Evolutionary conservation across 2,113 vertebrate species (phyloP), one percentile per base, ranked within the genome.

Genomic region (Perognathus longimembris): DNA sequence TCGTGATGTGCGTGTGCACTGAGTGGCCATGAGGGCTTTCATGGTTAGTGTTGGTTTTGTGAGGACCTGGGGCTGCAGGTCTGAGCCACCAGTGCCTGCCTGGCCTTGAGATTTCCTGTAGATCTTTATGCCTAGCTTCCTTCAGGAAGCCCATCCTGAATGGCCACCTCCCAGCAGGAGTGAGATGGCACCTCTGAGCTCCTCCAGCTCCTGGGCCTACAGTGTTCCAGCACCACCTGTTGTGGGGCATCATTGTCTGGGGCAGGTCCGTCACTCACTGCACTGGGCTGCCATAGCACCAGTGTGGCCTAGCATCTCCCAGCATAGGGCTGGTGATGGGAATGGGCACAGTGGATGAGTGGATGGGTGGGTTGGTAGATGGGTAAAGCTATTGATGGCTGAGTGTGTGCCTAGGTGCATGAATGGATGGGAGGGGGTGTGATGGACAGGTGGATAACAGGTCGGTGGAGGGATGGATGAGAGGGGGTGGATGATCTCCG

Each of bases 361-460:
- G 69, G 34, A 10, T 18, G 10, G 17, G 7, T 17, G 1, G 2
- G 3, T 54, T 28, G 11, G 1, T 18, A 5, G 14, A 10, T 59
- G 40, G 7, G 5, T 36, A 26, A 14, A 1, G 32, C 8, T 0
- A 1, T 1, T 4, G 34, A 11, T 40, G 30, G 28, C 30, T 34
- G 7, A 5, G 2, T 11, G 1, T 24, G 3, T 21, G 45, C 8
- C 20, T 14, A 36, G 38, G 1, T 42, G 69, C 14, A 42, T 32
- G 45, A 64, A 7, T 32, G 22, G 69, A 4, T n/a, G 30, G 7
- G 28, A 1, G 40, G 24, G 20, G 40, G 59, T 9, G 7, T 24
- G 26, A 14, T 38, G 8, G 5, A 7, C 2, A 3, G 22, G 2
- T 32, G 36, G 42, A 3, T 64, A 8, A 24, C 7, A 30, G 22